Percentiles rank a stretch among this genome's conserved stretches.
Evolutionary conservation across 2,797 vertebrate species (phyloP).

Genomic region (Threskiornis aethiopicus): DNA sequence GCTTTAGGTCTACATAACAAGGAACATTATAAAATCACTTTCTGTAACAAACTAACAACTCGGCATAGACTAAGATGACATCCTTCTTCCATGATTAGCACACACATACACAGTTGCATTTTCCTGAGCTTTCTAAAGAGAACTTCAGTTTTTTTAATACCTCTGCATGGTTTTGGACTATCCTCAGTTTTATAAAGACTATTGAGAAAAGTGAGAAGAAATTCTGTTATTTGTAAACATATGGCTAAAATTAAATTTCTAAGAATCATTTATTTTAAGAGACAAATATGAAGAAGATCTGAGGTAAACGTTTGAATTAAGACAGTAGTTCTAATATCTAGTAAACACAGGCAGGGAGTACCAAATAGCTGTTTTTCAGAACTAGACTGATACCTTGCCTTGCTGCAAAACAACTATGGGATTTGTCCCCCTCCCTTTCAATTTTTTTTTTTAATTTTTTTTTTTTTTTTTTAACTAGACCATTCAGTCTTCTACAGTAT

Average conservation of each 20-base stretch:
- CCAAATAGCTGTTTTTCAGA: background rate
- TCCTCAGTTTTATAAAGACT: background rate
- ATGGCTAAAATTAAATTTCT: background rate
- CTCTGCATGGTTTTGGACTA: background rate
- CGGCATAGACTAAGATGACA: background rate
- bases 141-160: background rate
- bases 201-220: background rate
- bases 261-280: background rate
- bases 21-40: background rate
- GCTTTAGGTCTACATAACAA: background rate
- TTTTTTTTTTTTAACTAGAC: background rate
- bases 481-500: background rate
- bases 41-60: background rate
- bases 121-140: background rate
- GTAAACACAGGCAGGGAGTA: background rate
- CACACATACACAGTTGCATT: background rate
- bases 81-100: background rate
- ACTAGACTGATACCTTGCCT: background rate
- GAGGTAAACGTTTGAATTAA: accelerated
- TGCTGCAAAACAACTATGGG: background rate
- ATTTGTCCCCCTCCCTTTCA: background rate
- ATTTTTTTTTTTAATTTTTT: background rate
- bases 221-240: background rate
- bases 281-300: background rate
- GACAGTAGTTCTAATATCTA: background rate